Conservation (phyloP, 1,140 invertebrate genomes). For the Macrobrachium nipponense region DNA sequence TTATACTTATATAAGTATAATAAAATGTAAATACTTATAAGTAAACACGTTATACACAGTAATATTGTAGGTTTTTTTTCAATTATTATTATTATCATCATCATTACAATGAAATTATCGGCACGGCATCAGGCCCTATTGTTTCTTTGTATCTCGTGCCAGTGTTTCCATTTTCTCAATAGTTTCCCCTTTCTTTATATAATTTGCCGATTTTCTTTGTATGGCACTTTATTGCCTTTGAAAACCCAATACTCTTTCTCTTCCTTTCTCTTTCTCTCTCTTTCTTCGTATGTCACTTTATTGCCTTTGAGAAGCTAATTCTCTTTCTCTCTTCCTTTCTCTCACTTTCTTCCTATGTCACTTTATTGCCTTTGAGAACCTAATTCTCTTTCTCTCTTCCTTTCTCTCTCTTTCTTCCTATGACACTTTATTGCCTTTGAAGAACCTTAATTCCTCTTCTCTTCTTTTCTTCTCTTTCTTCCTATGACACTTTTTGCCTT, state of each 20-base stretch:
- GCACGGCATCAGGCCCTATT: not conserved
- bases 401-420: not conserved
- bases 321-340: not conserved
- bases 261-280: not conserved
- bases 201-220: not conserved
- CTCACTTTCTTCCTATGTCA: not conserved
- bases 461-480: not conserved
- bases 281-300: not conserved
- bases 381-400: constrained; percentile 1
- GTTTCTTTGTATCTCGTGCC: not conserved
- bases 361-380: not conserved
- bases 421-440: not conserved
- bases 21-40: too few relatives aligned
- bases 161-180: not conserved
- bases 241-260: not conserved
- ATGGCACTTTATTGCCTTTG: not conserved
- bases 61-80: too few relatives aligned
- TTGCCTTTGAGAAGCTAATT: too few relatives aligned
- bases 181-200: not conserved
- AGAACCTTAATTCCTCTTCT: not conserved
- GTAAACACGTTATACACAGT: too few relatives aligned
- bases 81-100: too few relatives aligned
- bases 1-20: too few relatives aligned
- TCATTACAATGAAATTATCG: too few relatives aligned
- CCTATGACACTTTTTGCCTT: too few relatives aligned